Evolutionary conservation across 2,797 vertebrate genomes (phyloP).

Genomic region (Threskiornis aethiopicus): DNA sequence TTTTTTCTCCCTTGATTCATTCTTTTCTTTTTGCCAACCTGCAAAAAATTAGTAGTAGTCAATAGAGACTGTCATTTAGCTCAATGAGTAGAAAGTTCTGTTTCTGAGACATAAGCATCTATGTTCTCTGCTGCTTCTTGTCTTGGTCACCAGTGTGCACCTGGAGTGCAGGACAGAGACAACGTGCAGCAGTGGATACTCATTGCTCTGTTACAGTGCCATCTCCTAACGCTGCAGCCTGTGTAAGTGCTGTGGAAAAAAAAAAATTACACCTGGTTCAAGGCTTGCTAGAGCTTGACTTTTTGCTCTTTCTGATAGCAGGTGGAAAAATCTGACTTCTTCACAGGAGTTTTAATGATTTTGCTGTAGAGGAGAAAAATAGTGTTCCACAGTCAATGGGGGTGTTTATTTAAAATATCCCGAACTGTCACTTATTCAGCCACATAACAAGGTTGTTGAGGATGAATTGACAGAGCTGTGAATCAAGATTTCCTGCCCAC

Average conservation of each 20-base stretch:
- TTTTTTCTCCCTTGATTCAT: neutral
- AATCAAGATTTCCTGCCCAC: constrained; percentile 57
- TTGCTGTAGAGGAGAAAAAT: constrained; percentile 15
- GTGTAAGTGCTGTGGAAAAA: neutral
- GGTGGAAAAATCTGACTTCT: constrained; percentile 21
- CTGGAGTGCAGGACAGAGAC: neutral
- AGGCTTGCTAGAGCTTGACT: neutral
- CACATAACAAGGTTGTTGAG: constrained; percentile 22
- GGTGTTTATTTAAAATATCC: constrained; percentile 58
- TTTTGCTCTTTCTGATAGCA: constrained; percentile 9
- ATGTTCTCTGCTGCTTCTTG: neutral
- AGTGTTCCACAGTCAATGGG: constrained; percentile 9
- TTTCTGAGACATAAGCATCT: neutral
- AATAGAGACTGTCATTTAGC: neutral
- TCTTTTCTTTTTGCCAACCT: neutral
- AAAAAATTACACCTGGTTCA: neutral
- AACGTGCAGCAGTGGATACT: neutral
- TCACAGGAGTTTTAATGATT: constrained; percentile 42
- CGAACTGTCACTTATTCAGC: constrained; percentile 16
- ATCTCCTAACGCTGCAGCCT: neutral
- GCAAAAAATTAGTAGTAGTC: neutral
- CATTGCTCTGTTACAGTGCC: neutral
- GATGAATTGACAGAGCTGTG: constrained; percentile 36
- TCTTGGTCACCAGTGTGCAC: neutral
- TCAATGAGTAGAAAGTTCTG: neutral